These are phyloP conservation scores for Hirtodrosophila confusa DNA, from an alignment of 2,888 invertebrate genomes.

Conservation along the genomic window DNA sequence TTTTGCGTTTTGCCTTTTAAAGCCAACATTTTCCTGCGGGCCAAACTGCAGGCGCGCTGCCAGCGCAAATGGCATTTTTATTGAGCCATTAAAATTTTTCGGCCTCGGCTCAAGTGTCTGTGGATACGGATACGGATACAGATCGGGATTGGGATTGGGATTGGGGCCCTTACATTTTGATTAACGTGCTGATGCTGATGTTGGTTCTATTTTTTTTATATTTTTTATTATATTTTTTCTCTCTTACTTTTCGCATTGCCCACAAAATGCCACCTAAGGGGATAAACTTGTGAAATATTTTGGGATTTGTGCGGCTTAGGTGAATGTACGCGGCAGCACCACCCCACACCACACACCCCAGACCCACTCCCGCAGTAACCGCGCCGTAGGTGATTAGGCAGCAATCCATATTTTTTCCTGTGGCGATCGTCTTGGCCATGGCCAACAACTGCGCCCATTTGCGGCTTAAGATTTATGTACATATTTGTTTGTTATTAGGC, in stretches of 20 bases:
- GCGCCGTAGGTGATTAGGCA: conserved; percentile 73
- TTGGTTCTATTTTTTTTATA: conserved; percentile 32
- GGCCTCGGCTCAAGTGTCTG: conserved; percentile 69
- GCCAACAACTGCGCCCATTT: conserved; percentile 53
- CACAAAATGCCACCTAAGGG: conserved; percentile 79
- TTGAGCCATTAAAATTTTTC: conserved; percentile 83
- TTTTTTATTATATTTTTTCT: conserved; percentile 15
- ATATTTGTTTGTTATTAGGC: conserved; percentile 60
- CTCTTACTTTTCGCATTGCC: conserved; percentile 43
- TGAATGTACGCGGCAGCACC: conserved; percentile 20
- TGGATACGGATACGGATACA: conserved; percentile 37
- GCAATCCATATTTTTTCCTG: conserved; percentile 64
- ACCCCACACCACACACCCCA: not conserved
- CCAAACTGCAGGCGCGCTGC: conserved; percentile 45
- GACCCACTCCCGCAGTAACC: not conserved
- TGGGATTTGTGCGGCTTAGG: conserved; percentile 80
- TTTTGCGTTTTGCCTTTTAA: conserved; percentile 59
- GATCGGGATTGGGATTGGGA: conserved; percentile 1
- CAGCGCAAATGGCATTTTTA: conserved; percentile 84
- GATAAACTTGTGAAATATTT: conserved; percentile 81
- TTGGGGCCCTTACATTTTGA: conserved; percentile 77
- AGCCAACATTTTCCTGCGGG: conserved; percentile 67
- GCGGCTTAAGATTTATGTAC: conserved; percentile 71
- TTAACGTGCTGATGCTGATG: conserved; percentile 79
- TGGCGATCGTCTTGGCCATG: conserved; percentile 42